Percentiles rank a stretch among this genome's conserved stretches.
Conservation (phyloP, 2,797 vertebrate genomes). For the Lerista edwardsae region DNA sequence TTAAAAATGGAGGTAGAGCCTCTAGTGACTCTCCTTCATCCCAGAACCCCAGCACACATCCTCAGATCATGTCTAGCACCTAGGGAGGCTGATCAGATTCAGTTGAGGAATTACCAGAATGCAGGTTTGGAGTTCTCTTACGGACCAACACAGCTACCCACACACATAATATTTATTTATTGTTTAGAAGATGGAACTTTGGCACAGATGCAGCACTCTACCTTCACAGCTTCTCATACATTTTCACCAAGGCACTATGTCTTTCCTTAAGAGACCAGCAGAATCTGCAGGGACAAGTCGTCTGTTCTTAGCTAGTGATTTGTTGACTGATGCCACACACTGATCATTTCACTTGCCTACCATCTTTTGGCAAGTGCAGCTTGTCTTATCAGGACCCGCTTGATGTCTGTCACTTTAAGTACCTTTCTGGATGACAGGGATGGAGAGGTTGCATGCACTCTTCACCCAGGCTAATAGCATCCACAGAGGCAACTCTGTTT, state of each 20-base stretch:
- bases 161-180: too few relatives aligned
- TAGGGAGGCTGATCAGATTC: too few relatives aligned
- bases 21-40: too few relatives aligned
- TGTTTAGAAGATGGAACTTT: background rate
- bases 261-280: background rate
- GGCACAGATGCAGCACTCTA: background rate
- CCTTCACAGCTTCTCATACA: background rate
- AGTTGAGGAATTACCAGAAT: too few relatives aligned
- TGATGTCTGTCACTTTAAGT: background rate
- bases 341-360: background rate
- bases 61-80: too few relatives aligned
- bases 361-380: background rate
- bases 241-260: background rate
- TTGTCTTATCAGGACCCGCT: background rate
- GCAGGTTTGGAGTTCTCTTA: too few relatives aligned
- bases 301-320: conserved; percentile 7
- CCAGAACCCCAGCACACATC: too few relatives aligned
- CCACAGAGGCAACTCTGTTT: too few relatives aligned
- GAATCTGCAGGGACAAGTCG: background rate
- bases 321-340: background rate
- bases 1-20: too few relatives aligned
- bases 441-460: background rate
- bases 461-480: background rate
- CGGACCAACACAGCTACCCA: too few relatives aligned
- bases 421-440: background rate